Base-by-base conservation (phyloP, 2,888 invertebrate species). In the Augochlorella aurata region DNA sequence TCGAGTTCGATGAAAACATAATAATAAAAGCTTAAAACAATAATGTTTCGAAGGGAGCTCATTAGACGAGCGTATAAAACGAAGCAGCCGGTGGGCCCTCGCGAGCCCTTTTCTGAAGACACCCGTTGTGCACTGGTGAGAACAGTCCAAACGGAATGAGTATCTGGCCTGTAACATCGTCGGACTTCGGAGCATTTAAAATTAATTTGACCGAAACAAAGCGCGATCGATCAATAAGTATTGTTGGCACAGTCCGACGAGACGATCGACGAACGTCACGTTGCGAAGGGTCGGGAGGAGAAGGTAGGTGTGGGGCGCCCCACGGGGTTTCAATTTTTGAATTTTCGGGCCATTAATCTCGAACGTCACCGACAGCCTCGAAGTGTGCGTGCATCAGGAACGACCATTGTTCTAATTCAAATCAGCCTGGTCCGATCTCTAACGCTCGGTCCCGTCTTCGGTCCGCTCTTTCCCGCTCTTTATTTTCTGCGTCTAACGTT, bases 261-360 rank as follows among this genome's bases (percentile, higher is more conserved):
- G 81, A 81, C 81, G 85, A 81, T 76, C 70, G 83, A 74, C 76
- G 80, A 79, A 82, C 83, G 79, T 73, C 83, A 75, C 78, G 82
- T 77, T 29, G 82, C 47, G 76, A 77, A 76, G 77, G 78, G 68
- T 47, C 70, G 58, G 68, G 72, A 77, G 69, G 74, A 75, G 75
- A 70, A 76, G 82, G 77, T 84, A 90, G 89, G 90, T 90, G 90
- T 90, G 90, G 89, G 87, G 88, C 87, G 83, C 89, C 88, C 89
- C 87, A 87, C 87, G 81, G 89, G 86, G 89, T 89, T 82, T 89
- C 89, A 89, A 90, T 90, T 90, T 90, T 90, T 90, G 90, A 90
- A 89, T 90, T 89, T 90, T 89, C 89, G 87, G 74, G 80, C 90
- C 91, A 91, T 91, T 91, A 91, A 91, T 91, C 91, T 90, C 88